Evolutionary conservation across 2,797 vertebrate genomes (phyloP).

Genomic region (Gymnothorax javanicus): DNA sequence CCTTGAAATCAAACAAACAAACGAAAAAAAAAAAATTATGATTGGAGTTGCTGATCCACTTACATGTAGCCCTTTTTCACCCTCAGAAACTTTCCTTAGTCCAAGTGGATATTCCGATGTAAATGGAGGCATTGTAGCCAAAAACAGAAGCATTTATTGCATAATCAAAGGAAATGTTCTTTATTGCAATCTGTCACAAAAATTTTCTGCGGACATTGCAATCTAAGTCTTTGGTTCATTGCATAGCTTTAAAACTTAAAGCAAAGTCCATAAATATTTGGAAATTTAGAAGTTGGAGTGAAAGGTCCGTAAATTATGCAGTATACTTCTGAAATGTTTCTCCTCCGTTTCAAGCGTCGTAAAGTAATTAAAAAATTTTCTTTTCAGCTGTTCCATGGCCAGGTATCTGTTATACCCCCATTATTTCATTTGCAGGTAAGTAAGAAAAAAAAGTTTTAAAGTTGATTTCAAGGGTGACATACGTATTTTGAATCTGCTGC

Average conservation of each 20-base stretch:
- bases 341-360: no score
- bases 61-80: background rate
- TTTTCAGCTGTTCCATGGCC: no score
- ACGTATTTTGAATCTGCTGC: no score
- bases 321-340: no score
- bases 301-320: no score
- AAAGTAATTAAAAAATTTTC: no score
- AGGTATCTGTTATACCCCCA: no score
- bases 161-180: background rate
- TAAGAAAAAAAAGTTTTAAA: no score
- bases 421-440: no score
- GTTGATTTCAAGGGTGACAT: no score
- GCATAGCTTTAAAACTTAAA: background rate
- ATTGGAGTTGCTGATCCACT: background rate
- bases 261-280: no score
- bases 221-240: background rate
- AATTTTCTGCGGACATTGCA: background rate
- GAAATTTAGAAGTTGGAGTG: no score
- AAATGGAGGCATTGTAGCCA: background rate
- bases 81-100: background rate
- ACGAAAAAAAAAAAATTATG: background rate
- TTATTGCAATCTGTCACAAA: background rate
- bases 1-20: background rate
- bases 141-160: background rate
- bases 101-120: background rate